Conservation (phyloP, 2,113 vertebrate genomes). For the Nyctibius bracteatus region DNA sequence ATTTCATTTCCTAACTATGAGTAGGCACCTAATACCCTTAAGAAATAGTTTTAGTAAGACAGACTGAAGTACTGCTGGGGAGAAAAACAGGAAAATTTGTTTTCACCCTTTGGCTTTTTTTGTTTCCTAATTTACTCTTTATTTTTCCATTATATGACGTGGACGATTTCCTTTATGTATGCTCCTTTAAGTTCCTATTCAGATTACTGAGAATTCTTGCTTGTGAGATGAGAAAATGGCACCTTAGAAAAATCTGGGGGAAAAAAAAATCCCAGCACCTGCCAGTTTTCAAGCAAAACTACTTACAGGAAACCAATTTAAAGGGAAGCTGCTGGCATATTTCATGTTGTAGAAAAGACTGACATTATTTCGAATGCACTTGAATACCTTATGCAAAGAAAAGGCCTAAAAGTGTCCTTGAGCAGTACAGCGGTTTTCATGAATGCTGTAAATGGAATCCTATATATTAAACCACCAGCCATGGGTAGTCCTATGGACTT, state of each 20-base stretch:
- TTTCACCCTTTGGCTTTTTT: conserved; percentile 38
- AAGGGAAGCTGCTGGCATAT: conserved; percentile 25
- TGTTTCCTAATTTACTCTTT: conserved; percentile 33
- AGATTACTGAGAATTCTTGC: conserved; percentile 6
- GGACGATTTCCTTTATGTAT: conserved; percentile 20
- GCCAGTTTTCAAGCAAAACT: conserved; percentile 62
- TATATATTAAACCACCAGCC: background rate
- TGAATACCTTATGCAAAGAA: conserved; percentile 26
- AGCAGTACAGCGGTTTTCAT: conserved; percentile 19
- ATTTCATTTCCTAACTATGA: conserved; percentile 55
- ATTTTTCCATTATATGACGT: conserved; percentile 23
- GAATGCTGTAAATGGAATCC: background rate
- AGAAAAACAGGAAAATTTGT: background rate
- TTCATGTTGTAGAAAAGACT: conserved; percentile 31
- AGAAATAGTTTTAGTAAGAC: conserved; percentile 24
- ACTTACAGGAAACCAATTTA: conserved; percentile 17
- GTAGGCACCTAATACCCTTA: conserved; percentile 54
- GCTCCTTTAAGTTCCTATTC: background rate
- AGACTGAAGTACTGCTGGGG: background rate
- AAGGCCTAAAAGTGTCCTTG: conserved; percentile 31
- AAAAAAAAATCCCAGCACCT: conserved; percentile 7
- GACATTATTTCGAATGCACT: conserved; percentile 43
- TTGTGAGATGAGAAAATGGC: conserved; percentile 31
- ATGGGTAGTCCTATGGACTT: background rate
- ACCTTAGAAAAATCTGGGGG: background rate